Evolutionary conservation across 2,888 invertebrate species (phyloP).

Genomic region (Cryptocephalus primarius): DNA sequence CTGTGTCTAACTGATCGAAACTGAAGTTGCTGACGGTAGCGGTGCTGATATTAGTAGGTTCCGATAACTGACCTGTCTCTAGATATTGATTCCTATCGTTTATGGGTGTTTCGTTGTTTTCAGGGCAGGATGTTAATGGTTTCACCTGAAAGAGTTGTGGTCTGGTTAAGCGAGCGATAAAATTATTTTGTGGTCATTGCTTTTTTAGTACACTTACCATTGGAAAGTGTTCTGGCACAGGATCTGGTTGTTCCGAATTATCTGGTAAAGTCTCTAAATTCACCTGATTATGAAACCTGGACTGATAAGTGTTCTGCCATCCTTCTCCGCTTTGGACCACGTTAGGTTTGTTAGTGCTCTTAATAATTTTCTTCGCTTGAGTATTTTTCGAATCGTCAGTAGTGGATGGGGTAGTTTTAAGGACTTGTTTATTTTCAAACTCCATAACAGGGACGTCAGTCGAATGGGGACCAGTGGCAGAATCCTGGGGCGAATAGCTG

Average conservation of each 20-base stretch:
- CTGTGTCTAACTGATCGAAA: neutral
- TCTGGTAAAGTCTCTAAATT: conserved; percentile 58
- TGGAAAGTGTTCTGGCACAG: conserved; percentile 12
- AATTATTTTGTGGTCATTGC: too few relatives aligned
- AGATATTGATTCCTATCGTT: conserved; percentile 66
- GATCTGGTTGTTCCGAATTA: conserved; percentile 55
- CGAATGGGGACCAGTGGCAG: neutral
- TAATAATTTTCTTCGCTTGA: too few relatives aligned
- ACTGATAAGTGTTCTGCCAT: conserved; percentile 25
- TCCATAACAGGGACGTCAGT: conserved; percentile 6
- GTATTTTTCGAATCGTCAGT: too few relatives aligned
- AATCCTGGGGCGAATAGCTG: conserved; percentile 30
- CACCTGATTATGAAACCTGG: conserved; percentile 22
- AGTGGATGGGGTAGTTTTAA: conserved; percentile 8
- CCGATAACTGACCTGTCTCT: conserved; percentile 64
- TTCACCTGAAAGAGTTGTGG: conserved; percentile 1
- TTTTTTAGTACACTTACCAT: conserved; percentile 3
- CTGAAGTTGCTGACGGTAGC: conserved; percentile 1
- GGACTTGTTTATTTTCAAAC: conserved; percentile 28
- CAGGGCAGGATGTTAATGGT: conserved; percentile 26
- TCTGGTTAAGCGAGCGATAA: too few relatives aligned
- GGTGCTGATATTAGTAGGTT: conserved; percentile 30
- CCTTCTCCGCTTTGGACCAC: conserved; percentile 12
- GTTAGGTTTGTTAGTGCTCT: neutral
- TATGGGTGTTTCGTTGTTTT: conserved; percentile 52